Percentiles rank a stretch among this genome's conserved stretches.
Conservation (phyloP, 2,888 invertebrate genomes). For the Melolontha melolontha region DNA sequence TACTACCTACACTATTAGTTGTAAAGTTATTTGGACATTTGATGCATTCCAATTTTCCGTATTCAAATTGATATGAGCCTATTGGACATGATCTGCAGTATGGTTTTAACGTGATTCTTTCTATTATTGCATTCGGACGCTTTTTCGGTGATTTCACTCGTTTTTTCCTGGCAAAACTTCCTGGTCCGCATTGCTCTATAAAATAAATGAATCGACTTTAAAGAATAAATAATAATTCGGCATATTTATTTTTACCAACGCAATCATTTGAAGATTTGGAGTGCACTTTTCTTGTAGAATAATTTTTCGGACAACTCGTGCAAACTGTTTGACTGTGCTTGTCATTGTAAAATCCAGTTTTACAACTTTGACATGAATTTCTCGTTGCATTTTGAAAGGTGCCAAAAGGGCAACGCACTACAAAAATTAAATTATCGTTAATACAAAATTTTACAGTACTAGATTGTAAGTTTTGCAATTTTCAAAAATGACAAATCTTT, state of each 20-base stretch:
- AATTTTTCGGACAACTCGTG: conserved; percentile 69
- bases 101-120: conserved; percentile 68
- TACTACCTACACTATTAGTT: conserved; percentile 64
- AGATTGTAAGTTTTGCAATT: too few relatives aligned
- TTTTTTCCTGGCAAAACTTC: conserved; percentile 65
- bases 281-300: conserved; percentile 69
- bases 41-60: conserved; percentile 70
- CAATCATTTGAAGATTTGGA: conserved; percentile 68
- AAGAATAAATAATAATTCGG: neutral
- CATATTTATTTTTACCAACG: conserved; percentile 64
- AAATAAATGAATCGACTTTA: neutral
- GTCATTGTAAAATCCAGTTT: conserved; percentile 72
- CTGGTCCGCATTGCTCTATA: conserved; percentile 70
- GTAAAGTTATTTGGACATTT: conserved; percentile 70
- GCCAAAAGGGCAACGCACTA: conserved; percentile 74
- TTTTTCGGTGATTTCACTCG: conserved; percentile 55
- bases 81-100: conserved; percentile 70
- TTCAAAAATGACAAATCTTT: too few relatives aligned
- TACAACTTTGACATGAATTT: conserved; percentile 71
- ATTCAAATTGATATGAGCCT: conserved; percentile 72
- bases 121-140: conserved; percentile 54
- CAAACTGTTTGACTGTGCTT: conserved; percentile 69
- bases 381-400: conserved; percentile 71
- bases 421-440: conserved; percentile 43
- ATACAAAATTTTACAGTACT: neutral